Conservation (phyloP, 2,113 vertebrate species). For the Bufo gargarizans region DNA sequence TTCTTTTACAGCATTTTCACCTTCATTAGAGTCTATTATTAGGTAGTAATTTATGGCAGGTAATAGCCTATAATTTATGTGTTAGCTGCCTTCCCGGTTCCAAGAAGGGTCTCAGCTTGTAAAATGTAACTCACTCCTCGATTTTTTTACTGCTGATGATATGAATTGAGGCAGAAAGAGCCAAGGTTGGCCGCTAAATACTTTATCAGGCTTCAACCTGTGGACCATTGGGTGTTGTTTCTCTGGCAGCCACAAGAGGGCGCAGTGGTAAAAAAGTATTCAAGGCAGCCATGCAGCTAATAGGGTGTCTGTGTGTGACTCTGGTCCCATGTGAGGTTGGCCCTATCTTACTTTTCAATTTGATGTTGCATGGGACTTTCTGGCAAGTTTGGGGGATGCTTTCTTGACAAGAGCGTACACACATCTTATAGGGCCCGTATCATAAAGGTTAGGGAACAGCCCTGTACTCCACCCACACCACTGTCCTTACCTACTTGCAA, state of each 20-base stretch:
- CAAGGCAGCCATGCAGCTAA: neutral
- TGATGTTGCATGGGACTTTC: too few relatives aligned
- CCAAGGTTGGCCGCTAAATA: neutral
- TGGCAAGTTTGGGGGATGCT: too few relatives aligned
- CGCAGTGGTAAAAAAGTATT: neutral
- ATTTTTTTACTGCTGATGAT: neutral
- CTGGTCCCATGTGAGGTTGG: too few relatives aligned
- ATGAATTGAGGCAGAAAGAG: neutral
- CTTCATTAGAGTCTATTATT: conserved; percentile 9
- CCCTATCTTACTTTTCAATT: too few relatives aligned
- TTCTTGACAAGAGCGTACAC: too few relatives aligned
- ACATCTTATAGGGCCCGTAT: too few relatives aligned
- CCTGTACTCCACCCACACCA: too few relatives aligned
- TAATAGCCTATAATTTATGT: neutral
- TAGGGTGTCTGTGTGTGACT: too few relatives aligned
- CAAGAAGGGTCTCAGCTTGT: conserved; percentile 10
- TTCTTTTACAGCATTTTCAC: neutral
- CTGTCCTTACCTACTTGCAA: too few relatives aligned
- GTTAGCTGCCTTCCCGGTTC: neutral
- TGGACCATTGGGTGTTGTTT: neutral
- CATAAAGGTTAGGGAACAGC: too few relatives aligned
- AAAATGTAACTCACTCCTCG: neutral
- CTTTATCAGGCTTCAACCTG: neutral
- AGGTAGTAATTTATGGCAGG: neutral
- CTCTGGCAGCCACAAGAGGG: neutral